These are phyloP conservation scores for Pelecanus crispus DNA, from an alignment of 2,113 vertebrate species.

Conservation along the genomic window DNA sequence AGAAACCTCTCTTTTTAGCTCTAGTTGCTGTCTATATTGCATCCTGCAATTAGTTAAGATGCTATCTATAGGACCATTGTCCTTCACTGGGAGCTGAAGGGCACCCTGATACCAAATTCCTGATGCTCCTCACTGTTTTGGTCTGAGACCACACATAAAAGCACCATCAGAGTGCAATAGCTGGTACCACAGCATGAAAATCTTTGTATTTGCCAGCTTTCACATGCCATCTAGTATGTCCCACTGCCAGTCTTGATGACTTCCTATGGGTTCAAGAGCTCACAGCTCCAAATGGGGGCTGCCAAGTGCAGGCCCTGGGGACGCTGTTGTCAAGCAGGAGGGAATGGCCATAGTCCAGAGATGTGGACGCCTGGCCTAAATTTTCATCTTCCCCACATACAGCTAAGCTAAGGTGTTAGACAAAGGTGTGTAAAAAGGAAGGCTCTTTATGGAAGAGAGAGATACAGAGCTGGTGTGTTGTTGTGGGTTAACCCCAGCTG, in stretches of 20 bases:
- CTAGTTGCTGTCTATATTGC: not conserved
- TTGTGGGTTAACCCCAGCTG: not conserved
- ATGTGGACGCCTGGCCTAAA: not conserved
- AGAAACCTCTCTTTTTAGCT: not conserved
- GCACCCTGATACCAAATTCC: not conserved
- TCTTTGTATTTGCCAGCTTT: not conserved
- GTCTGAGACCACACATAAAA: not conserved
- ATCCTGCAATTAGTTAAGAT: not conserved
- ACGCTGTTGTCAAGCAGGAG: not conserved
- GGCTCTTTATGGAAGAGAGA: not conserved
- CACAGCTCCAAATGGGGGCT: not conserved
- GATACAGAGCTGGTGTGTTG: not conserved
- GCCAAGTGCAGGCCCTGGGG: not conserved
- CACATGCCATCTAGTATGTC: not conserved
- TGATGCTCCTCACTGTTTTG: not conserved
- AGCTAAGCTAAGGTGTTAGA: not conserved
- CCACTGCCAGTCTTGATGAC: not conserved
- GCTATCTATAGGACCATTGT: not conserved
- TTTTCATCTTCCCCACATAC: not conserved
- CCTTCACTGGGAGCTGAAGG: not conserved
- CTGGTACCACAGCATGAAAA: not conserved
- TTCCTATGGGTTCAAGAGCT: not conserved
- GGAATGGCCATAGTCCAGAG: not conserved
- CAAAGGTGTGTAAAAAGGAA: not conserved
- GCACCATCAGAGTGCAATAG: not conserved